Conservation (phyloP, 2,797 vertebrate genomes). For the Meriones psammophilus region DNA sequence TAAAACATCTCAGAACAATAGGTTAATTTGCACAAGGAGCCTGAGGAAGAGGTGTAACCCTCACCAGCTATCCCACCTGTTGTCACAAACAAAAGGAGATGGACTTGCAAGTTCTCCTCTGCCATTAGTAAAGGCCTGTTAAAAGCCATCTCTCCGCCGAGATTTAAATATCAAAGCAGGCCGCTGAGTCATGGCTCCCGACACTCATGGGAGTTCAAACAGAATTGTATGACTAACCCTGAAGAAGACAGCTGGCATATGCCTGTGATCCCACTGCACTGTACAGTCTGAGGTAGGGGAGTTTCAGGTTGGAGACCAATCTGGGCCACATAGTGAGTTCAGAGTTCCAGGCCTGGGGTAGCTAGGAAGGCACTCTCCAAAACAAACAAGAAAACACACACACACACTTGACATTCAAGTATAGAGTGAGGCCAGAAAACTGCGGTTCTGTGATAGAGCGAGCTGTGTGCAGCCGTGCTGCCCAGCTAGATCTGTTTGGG, state of each 20-base stretch:
- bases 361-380: background rate
- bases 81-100: too few species aligned
- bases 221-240: background rate
- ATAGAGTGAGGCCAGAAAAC: background rate
- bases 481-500: background rate
- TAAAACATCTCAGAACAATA: too few species aligned
- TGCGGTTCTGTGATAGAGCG: background rate
- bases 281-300: background rate
- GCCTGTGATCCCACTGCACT: background rate
- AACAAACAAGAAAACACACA: background rate
- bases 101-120: too few species aligned
- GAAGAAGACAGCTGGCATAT: background rate
- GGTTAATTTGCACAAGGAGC: too few species aligned
- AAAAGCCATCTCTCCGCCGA: too few species aligned
- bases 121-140: too few species aligned
- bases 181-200: too few species aligned
- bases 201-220: background rate
- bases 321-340: background rate
- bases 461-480: background rate
- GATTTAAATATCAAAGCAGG: too few species aligned
- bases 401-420: background rate
- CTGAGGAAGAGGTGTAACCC: too few species aligned
- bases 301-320: background rate
- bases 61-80: too few species aligned
- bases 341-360: background rate